Percentiles rank a stretch among this genome's conserved stretches.
These are phyloP conservation scores for Agrotis exclamationis DNA, from an alignment of 2,888 invertebrate genomes.

Conservation along the genomic window DNA sequence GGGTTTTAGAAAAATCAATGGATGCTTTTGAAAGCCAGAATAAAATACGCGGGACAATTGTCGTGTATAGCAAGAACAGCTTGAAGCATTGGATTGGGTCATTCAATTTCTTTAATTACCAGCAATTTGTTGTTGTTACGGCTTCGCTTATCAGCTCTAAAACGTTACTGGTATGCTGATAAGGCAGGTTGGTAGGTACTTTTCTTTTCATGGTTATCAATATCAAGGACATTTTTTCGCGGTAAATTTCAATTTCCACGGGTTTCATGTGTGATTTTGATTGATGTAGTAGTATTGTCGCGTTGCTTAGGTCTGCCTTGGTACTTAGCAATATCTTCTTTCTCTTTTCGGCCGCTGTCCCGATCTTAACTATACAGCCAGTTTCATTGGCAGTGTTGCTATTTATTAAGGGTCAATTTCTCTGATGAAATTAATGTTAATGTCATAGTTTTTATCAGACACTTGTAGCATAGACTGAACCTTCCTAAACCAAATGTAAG, in stretches of 20 bases:
- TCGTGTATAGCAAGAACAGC: neutral
- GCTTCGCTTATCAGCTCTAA: slow-evolving; percentile 4
- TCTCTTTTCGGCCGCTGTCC: too few species aligned
- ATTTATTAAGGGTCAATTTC: too few species aligned
- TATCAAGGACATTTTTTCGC: slow-evolving; percentile 14
- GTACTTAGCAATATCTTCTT: too few species aligned
- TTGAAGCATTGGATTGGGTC: neutral
- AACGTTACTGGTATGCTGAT: neutral
- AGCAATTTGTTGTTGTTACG: neutral
- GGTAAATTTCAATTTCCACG: slow-evolving; percentile 1
- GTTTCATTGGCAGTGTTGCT: too few species aligned
- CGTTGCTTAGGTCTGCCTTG: neutral
- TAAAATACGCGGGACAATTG: neutral
- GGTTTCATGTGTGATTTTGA: slow-evolving; percentile 17
- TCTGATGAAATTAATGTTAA: too few species aligned
- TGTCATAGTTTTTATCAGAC: too few species aligned
- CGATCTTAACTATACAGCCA: too few species aligned
- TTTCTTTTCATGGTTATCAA: slow-evolving; percentile 24
- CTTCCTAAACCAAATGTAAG: too few species aligned
- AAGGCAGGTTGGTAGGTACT: neutral
- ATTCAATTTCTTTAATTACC: slow-evolving; percentile 8
- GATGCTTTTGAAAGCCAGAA: neutral
- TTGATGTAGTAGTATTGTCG: neutral
- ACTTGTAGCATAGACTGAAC: too few species aligned
- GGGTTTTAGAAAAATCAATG: too few species aligned